phyloP scores from a whole-genome alignment of 2,888 invertebrate species.

The Melikaiella ostensackeni region DNA sequence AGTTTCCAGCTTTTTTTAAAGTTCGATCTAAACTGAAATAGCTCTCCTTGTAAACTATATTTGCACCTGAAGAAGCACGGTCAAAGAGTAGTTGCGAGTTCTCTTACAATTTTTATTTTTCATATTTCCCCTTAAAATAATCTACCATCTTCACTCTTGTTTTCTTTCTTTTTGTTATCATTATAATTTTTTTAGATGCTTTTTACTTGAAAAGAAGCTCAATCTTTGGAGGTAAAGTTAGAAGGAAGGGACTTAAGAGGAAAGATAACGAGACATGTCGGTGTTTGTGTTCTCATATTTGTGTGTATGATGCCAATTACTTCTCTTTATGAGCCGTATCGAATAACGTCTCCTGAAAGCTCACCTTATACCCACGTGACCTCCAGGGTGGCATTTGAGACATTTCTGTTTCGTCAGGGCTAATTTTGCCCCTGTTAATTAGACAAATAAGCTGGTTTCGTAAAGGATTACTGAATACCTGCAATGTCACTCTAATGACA shows the following conservation, averaged over 20 bases:
- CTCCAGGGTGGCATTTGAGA: constrained; percentile 6
- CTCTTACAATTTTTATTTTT: background rate
- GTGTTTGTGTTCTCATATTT: constrained; percentile 18
- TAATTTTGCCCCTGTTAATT: constrained; percentile 32
- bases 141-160: background rate
- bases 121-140: background rate
- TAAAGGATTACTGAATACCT: constrained; percentile 17
- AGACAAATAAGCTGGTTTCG: constrained; percentile 34
- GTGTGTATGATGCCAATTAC: constrained; percentile 48
- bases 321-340: constrained; percentile 45
- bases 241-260: constrained; percentile 16
- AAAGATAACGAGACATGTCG: constrained; percentile 5
- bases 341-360: constrained; percentile 40
- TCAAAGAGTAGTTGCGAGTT: background rate
- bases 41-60: background rate
- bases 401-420: constrained; percentile 31
- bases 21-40: background rate
- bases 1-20: background rate
- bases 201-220: background rate
- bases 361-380: constrained; percentile 33
- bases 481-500: constrained; percentile 14
- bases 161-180: background rate
- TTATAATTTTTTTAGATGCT: background rate
- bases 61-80: no score
- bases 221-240: background rate